A percentile compares a stretch with the other conserved stretches of the same genome.
Evolutionary conservation across 2,797 vertebrate genomes (phyloP).

Genomic region (Cirrhinus mrigala): DNA sequence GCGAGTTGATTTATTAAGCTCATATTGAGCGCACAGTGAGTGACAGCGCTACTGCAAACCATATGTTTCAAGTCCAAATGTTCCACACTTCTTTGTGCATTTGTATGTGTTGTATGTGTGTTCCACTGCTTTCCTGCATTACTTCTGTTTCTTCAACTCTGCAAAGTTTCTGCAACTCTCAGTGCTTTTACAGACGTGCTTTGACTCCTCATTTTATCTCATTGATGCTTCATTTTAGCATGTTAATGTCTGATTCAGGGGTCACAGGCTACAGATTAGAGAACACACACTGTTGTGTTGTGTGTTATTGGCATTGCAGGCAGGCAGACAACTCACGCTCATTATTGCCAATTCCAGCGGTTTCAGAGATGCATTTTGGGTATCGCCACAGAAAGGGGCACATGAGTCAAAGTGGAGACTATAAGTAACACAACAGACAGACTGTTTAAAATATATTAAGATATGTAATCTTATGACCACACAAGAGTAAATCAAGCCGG

Average conservation of each 20-base stretch:
- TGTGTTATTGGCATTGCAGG: conserved; percentile 77
- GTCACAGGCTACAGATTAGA: conserved; percentile 73
- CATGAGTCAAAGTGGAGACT: conserved; percentile 71
- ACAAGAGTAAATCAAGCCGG: background rate
- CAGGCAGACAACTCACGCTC: conserved; percentile 51
- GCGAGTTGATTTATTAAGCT: conserved; percentile 9
- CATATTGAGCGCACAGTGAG: background rate
- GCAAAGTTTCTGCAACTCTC: conserved; percentile 40
- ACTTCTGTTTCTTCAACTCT: conserved; percentile 24
- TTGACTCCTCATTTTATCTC: conserved; percentile 68
- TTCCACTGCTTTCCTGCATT: background rate
- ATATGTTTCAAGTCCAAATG: conserved; percentile 2
- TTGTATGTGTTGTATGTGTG: background rate
- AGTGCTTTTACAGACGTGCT: conserved; percentile 51
- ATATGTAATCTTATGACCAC: background rate
- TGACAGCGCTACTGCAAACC: conserved; percentile 9
- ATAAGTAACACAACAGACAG: conserved; percentile 58
- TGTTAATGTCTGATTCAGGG: conserved; percentile 74
- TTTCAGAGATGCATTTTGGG: conserved; percentile 76
- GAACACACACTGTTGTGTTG: conserved; percentile 75
- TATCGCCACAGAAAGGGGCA: conserved; percentile 71
- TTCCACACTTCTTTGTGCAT: background rate
- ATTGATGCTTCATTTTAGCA: conserved; percentile 83
- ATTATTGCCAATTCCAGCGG: conserved; percentile 76
- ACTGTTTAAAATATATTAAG: background rate